These are phyloP conservation scores for Eupithecia tripunctaria DNA, from an alignment of 2,888 invertebrate genomes.

Conservation along the genomic window DNA sequence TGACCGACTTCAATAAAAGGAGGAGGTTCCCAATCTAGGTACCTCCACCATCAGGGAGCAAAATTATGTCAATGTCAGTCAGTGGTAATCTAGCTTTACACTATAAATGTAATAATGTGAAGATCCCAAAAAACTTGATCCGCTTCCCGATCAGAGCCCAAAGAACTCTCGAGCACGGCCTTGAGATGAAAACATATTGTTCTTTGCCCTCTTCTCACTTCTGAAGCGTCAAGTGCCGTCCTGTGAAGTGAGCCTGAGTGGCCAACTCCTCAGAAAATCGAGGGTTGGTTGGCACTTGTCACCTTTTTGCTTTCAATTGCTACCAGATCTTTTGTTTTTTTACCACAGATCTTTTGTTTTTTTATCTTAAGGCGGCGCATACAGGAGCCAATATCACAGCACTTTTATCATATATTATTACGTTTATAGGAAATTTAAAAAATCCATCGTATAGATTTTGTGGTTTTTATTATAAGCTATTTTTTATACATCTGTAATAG, in stretches of 20 bases:
- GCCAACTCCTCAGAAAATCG: slow-evolving; percentile 5
- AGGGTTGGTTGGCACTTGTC: slow-evolving; percentile 3
- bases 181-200: slow-evolving; percentile 7
- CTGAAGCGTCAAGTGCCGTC: slow-evolving; percentile 7
- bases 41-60: no score
- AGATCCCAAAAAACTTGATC: background rate
- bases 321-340: background rate
- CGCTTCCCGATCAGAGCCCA: background rate
- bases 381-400: no score
- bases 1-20: no score
- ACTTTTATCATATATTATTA: no score
- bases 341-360: background rate
- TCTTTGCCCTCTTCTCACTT: slow-evolving; percentile 1
- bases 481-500: no score
- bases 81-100: no score
- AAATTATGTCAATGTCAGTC: no score
- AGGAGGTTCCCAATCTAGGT: no score
- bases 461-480: no score
- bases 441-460: no score
- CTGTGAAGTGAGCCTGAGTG: slow-evolving; percentile 7
- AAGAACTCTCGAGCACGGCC: background rate
- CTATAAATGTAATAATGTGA: background rate
- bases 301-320: slow-evolving; percentile 1
- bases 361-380: no score
- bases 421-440: no score